These are phyloP conservation scores for Eptesicus fuscus DNA, from an alignment of 2,113 vertebrate species.

Conservation along the genomic window DNA sequence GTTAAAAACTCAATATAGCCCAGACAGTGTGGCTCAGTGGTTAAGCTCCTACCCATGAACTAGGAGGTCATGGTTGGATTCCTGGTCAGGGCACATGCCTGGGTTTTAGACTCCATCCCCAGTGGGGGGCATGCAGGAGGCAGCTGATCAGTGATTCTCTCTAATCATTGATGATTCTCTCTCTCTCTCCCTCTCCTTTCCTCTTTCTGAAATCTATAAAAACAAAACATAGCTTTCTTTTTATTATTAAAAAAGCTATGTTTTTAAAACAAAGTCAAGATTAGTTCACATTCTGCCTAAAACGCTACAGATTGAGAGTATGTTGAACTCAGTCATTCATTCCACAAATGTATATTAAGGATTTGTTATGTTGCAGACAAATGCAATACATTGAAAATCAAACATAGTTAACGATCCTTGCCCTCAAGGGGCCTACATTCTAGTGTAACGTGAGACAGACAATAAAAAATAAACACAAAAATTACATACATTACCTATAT, in stretches of 20 bases:
- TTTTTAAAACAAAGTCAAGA: background rate
- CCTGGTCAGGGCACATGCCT: too few species aligned
- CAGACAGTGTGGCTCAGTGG: too few species aligned
- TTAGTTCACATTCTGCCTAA: slow-evolving; percentile 42
- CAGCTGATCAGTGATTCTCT: too few species aligned
- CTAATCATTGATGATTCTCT: too few species aligned
- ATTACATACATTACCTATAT: background rate
- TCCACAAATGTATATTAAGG: background rate
- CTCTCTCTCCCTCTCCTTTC: too few species aligned
- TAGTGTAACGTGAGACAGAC: background rate
- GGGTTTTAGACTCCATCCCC: too few species aligned
- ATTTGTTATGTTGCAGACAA: background rate
- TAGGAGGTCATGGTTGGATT: too few species aligned
- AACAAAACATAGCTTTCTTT: too few species aligned
- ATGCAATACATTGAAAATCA: background rate
- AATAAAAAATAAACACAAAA: background rate
- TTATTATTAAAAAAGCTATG: too few species aligned
- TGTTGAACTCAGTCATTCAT: background rate
- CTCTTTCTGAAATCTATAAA: too few species aligned
- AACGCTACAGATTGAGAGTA: background rate
- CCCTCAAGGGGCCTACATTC: background rate
- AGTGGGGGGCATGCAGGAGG: too few species aligned
- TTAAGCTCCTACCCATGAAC: too few species aligned
- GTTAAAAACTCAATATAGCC: background rate
- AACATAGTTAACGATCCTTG: background rate